Evolutionary conservation across 2,888 invertebrate genomes (phyloP), one percentile per base, ranked within the genome.

Genomic region (Torymus aiolomorphi): DNA sequence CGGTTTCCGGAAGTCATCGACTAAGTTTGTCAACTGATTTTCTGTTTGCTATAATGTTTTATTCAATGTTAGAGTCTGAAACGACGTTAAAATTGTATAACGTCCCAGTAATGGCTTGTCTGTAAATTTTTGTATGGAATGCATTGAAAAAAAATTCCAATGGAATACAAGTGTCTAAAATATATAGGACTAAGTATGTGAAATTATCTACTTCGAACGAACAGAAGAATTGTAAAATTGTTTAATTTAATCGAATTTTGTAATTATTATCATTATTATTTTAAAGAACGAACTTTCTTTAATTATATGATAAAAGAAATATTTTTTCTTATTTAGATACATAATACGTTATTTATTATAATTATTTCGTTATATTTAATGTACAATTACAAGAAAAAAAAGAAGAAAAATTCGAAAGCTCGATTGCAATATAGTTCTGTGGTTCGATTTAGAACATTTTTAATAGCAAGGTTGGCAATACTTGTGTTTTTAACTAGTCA

Each of bases 401-500:
- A n/a, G 2, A 16, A 8, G 18, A 57, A 42, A 42, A 42, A 42
- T 42, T 42, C 42, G 16, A n/a, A 57, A 57, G 57, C 11, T 18
- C 57, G 16, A 18, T 18, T 18, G 16, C 11, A 57, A 18, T 42
- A 16, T 65, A 65, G 54, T 67, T 75, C 16, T 62, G 71, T 59
- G 51, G 42, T 61, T 78, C 42, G 65, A 62, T 70, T 13, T 49
- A 70, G 18, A 67, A 2, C 11, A 8, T 49, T 54, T 71, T 74
- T 42, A 18, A 62, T 31, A 62, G 16, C 31, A 59, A 24, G 18
- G 80, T 76, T 72, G 83, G 83, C 81, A 84, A 69, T 84, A 84
- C 84, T 86, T 85, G 86, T 86, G 88, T 88, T 87, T 89, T 84
- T 86, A 86, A 88, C 89, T 89, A 89, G 89, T 89, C 89, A 88